A percentile compares a stretch with the other conserved stretches of the same genome.
phyloP scores from a whole-genome alignment of 2,888 invertebrate species.

The Diloba caeruleocephala region DNA sequence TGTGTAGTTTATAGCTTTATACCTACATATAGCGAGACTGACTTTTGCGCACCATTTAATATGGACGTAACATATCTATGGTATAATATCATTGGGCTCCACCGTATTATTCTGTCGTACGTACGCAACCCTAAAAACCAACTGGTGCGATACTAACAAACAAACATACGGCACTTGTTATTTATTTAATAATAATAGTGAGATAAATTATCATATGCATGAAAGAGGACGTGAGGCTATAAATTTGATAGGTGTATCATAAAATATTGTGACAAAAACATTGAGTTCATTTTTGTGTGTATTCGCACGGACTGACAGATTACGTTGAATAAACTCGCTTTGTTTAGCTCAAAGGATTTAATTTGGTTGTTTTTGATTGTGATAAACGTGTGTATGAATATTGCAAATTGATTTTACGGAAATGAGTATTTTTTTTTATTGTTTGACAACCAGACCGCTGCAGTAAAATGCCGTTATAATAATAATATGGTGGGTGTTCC shows the following conservation, averaged over 20 bases:
- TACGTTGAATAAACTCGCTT: conserved; percentile 24
- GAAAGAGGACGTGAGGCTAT: background rate
- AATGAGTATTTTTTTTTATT: no score
- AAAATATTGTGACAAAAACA: conserved; percentile 43
- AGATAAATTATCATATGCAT: conserved; percentile 22
- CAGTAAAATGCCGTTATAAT: no score
- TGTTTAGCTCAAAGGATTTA: conserved; percentile 35
- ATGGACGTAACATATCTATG: no score
- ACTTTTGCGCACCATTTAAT: no score
- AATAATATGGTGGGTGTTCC: no score
- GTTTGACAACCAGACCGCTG: no score
- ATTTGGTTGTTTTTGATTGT: conserved; percentile 30
- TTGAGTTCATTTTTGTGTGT: conserved; percentile 39
- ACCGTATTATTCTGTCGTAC: no score
- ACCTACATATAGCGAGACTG: no score
- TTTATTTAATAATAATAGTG: conserved; percentile 8
- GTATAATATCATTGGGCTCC: no score
- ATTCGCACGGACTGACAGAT: conserved; percentile 25
- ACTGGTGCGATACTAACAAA: background rate
- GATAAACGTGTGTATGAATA: conserved; percentile 22
- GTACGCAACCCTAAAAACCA: no score
- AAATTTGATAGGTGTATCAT: conserved; percentile 35
- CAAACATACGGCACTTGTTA: background rate
- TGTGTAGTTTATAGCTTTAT: no score
- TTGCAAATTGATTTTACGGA: conserved; percentile 12